Evolutionary conservation across 2,797 vertebrate genomes (phyloP).

Genomic region (Tinamus major): DNA sequence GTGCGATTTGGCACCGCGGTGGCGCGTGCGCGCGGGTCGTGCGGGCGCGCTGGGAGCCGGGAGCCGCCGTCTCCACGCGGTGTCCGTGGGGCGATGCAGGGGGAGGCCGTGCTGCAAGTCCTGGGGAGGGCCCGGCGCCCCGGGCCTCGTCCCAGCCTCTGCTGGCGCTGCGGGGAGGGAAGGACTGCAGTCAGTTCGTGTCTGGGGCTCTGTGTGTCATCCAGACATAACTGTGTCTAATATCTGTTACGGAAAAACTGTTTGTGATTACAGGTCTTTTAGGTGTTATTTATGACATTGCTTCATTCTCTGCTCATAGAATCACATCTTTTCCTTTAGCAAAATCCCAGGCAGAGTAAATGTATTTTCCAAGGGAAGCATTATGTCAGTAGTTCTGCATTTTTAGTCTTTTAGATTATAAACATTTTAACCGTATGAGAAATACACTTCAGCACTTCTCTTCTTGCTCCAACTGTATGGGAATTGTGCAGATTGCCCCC

Average conservation of each 20-base stretch:
- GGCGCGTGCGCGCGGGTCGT: not conserved
- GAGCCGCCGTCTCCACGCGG: too few relatives aligned
- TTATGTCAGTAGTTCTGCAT: not conserved
- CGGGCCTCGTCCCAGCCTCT: too few relatives aligned
- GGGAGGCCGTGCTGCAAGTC: too few relatives aligned
- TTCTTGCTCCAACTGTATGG: not conserved
- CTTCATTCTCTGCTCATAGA: not conserved
- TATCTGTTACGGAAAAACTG: not conserved
- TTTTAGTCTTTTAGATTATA: not conserved
- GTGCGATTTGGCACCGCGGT: constrained; percentile 57
- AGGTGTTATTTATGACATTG: not conserved
- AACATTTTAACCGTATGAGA: not conserved
- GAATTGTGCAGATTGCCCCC: not conserved
- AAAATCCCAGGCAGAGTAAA: not conserved
- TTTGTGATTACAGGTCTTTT: not conserved
- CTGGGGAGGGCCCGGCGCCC: too few relatives aligned
- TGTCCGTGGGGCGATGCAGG: too few relatives aligned
- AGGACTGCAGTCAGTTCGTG: not conserved
- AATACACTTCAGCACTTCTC: not conserved
- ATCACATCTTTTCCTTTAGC: not conserved
- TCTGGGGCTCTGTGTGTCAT: not conserved
- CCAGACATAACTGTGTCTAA: not conserved
- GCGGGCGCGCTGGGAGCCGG: too few relatives aligned
- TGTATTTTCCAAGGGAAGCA: not conserved
- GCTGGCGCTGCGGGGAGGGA: not conserved